Percentiles rank a stretch among this genome's conserved stretches.
Conservation (phyloP, 1,140 invertebrate species). For the Chymomyza costata region DNA sequence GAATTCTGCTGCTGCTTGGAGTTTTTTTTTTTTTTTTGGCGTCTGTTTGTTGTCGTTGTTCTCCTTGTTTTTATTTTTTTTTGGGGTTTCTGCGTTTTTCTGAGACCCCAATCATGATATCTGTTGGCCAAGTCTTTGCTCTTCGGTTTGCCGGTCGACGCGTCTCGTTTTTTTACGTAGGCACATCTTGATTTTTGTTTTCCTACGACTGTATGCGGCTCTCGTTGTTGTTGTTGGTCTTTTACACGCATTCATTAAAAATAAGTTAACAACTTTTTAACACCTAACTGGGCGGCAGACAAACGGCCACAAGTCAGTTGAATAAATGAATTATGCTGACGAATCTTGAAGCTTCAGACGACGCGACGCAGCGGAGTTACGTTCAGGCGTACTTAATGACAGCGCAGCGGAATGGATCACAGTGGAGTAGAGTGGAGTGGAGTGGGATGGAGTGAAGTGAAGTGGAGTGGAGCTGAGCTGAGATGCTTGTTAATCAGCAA, state of each 20-base stretch:
- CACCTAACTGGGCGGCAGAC: constrained; percentile 73
- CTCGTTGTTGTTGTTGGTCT: constrained; percentile 26
- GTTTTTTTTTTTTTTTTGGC: too few species aligned
- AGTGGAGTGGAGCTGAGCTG: background rate
- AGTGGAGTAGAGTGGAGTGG: background rate
- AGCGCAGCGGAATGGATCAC: background rate
- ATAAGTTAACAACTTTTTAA: constrained; percentile 75
- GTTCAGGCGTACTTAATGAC: too few species aligned
- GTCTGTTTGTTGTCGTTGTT: too few species aligned
- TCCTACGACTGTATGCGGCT: too few species aligned
- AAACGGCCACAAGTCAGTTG: constrained; percentile 32
- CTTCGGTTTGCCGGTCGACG: too few species aligned
- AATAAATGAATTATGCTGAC: constrained; percentile 73
- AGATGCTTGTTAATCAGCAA: constrained; percentile 64
- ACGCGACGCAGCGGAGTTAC: too few species aligned
- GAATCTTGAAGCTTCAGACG: constrained; percentile 39
- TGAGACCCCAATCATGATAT: too few species aligned
- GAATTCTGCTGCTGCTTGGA: too few species aligned
- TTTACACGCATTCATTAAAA: constrained; percentile 74
- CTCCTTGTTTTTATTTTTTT: too few species aligned
- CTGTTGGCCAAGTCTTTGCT: too few species aligned
- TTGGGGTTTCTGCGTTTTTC: too few species aligned
- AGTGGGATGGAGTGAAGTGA: background rate
- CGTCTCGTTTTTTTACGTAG: constrained; percentile 52
- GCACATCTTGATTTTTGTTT: constrained; percentile 62